Evolutionary conservation across 2,113 vertebrate genomes (phyloP), one percentile per base, ranked within the genome.

Genomic region (Leptobrachium leishanense): DNA sequence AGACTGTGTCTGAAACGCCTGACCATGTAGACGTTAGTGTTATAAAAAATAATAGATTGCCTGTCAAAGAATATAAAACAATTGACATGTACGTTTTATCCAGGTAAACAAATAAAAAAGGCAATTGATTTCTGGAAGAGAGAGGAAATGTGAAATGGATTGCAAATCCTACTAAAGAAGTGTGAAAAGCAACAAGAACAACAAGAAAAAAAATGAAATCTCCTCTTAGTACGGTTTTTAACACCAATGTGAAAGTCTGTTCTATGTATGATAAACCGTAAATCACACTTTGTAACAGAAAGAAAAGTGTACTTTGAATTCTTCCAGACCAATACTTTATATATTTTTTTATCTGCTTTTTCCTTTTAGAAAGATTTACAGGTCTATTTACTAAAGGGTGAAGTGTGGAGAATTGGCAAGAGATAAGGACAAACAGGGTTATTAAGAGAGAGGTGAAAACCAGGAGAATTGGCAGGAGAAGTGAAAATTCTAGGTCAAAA

Each of bases 81-180:
- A 69, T 76, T 59, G 75, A 50, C 75, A 69, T 39, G 75, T 59
- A 11, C 53, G 50, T 68, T 57, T 69, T 69, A 68, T 69, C 68
- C 75, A 76, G 31, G 53, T 68, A 68, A 76, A 31, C 0, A 31
- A 31, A 31, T 1, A 31, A 31, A 31, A 68, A 68, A 76, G 75
- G 40, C 75, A 59, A 68, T 76, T 76, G 75, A 76, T 76, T 59
- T 59, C 65, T 39, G 43, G 64, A n/a, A 40, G 2, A 59, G 75
- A 9, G 40, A 76, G 75, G 75, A 69, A 76, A 69, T 76, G 46
- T 54, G 75, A 76, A 76, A 76, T 69, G 57, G 64, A 68, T 2
- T 41, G 57, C 50, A 76, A 64, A 76, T 43, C 50, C 65, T 68
- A 43, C 64, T 68, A 76, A 76, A 76, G 53, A 69, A 68, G 75